Evolutionary conservation across 1,140 invertebrate species (phyloP).

Genomic region (Eubasilissa regina): DNA sequence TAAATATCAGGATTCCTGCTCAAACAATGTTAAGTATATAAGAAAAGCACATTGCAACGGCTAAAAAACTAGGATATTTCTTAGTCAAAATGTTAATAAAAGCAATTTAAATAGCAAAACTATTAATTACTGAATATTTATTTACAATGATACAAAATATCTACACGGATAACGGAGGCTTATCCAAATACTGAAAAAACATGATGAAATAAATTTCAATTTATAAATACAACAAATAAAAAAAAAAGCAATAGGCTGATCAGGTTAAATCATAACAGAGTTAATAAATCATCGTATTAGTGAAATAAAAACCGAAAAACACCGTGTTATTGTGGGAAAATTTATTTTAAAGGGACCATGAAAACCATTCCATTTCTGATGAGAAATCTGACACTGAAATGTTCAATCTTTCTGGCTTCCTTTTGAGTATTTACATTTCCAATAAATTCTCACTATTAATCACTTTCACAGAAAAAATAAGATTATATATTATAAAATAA

Average conservation of each 20-base stretch:
- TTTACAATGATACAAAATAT: neutral
- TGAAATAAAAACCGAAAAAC: slow-evolving; percentile 37
- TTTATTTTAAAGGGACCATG: slow-evolving; percentile 20
- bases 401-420: slow-evolving; percentile 15
- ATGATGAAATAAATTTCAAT: slow-evolving; percentile 3
- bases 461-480: too few species aligned
- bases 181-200: neutral
- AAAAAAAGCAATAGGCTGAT: slow-evolving; percentile 21
- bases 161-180: neutral
- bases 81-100: slow-evolving; percentile 15
- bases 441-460: too few species aligned
- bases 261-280: slow-evolving; percentile 23
- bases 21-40: neutral
- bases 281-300: slow-evolving; percentile 37
- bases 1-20: neutral
- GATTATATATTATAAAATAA: too few species aligned
- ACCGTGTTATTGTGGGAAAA: slow-evolving; percentile 35
- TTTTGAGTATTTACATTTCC: neutral
- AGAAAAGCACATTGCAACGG: slow-evolving; percentile 15
- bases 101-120: slow-evolving; percentile 23
- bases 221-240: slow-evolving; percentile 24
- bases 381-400: slow-evolving; percentile 39
- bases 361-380: slow-evolving; percentile 42
- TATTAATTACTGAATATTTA: neutral
- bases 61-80: neutral